Evolutionary conservation across 2,888 invertebrate species (phyloP).

Genomic region (Epsilonema sp.): DNA sequence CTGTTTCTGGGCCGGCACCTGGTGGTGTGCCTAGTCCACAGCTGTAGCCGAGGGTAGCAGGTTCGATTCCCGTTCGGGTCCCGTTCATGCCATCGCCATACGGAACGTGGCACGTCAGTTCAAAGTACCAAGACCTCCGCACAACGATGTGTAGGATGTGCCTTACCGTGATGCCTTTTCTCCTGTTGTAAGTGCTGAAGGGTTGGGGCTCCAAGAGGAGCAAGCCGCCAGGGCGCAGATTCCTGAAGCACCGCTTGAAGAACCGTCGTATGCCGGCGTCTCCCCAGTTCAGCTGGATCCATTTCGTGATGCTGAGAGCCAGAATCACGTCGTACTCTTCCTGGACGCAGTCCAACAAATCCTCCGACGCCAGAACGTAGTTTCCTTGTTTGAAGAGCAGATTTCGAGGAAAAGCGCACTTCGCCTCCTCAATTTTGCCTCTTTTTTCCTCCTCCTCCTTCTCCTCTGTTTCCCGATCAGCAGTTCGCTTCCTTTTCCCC

Average conservation of each 20-base stretch:
- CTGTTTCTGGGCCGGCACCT: too few relatives aligned
- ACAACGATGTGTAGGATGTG: neutral
- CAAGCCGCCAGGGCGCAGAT: slow-evolving; percentile 73
- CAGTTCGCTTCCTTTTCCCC: neutral
- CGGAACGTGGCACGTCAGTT: neutral
- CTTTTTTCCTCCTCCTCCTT: neutral
- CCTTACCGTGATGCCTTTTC: slow-evolving; percentile 17
- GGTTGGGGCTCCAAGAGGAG: slow-evolving; percentile 82
- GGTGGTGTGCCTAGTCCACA: too few relatives aligned
- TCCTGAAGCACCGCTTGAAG: slow-evolving; percentile 71
- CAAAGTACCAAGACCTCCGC: neutral
- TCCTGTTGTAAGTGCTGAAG: slow-evolving; percentile 63
- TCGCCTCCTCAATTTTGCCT: neutral
- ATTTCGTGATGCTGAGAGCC: slow-evolving; percentile 86
- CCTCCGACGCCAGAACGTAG: slow-evolving; percentile 73
- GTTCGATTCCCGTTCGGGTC: too few relatives aligned
- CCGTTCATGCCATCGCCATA: too few relatives aligned
- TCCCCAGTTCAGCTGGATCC: slow-evolving; percentile 94
- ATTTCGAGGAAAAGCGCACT: slow-evolving; percentile 19
- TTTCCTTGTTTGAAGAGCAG: slow-evolving; percentile 50
- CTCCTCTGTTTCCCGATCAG: neutral
- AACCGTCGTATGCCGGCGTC: slow-evolving; percentile 77
- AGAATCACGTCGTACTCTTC: slow-evolving; percentile 76
- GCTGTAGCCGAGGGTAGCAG: too few relatives aligned
- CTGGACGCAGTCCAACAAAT: slow-evolving; percentile 50